Base-by-base conservation (phyloP, 2,113 vertebrate species). In the Athene noctua region DNA sequence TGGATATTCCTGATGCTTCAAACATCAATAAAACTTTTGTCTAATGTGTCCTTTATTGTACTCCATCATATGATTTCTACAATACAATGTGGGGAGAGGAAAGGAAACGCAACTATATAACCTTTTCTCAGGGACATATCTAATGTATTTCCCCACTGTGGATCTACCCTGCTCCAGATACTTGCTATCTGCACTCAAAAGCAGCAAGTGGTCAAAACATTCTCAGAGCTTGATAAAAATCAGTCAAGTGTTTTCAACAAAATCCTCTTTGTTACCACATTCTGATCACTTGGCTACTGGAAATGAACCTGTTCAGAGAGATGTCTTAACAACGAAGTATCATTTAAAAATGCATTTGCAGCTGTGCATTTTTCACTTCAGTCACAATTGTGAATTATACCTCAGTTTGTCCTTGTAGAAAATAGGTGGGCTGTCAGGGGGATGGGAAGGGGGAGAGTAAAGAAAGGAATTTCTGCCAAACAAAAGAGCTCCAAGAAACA, bases 401-500 rank as follows among this genome's bases (percentile, higher is more conserved):
- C 89, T 96, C 94, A 94, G 77, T 68, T 61, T 23, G 49, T 30
- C 89, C 84, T 85, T n/a, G 79, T 38, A 75, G 80, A 92, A 88
- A 91, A 82, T 87, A 90, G 90, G 95, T 96, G 80, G 96, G 97
- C 47, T 94, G 95, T 47, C 89, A 90, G 95, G 74, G 91, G 86
- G 46, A 62, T 44, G 36, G 7, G 27, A 91, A 73, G 80, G 68
- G 71, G 73, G 70, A 86, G 77, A 89, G 73, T 72, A 95, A 54
- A 84, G 52, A 93, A 87, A 94, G 82, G 95, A 92, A 97, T 95
- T 94, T 51, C 70, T 77, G 25, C 27, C 1, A 5, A 95, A 97
- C 96, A 96, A 96, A 96, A 93, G 94, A 94, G 90, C 65, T 95
- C 72, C 94, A 92, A 96, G 95, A 96, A 96, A 88, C 79, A 15